Base-by-base conservation (phyloP, 2,888 invertebrate genomes). In the Drosophila fulvimacula region DNA sequence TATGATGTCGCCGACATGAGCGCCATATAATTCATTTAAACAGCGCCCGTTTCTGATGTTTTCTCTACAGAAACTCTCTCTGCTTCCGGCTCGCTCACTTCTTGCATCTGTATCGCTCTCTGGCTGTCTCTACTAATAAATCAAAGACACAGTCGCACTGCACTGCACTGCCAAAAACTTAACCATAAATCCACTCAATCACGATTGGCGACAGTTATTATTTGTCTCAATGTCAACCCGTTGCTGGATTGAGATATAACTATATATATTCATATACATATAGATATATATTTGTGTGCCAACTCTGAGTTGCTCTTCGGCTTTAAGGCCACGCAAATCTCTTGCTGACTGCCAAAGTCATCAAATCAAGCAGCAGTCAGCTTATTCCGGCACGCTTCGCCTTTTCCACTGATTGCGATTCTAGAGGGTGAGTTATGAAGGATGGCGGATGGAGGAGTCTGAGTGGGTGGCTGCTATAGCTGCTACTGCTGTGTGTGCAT, bases 171-270 rank as follows among this genome's bases (percentile, higher is more conserved):
- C 60, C 57, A 62, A 57, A 73, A 52, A 58, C 30, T 21, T 61
- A 58, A 70, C 51, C 58, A 82, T 61, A 82, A 85, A 81, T 76
- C 83, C 73, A 86, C 83, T 86, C 83, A 73, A 83, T 81, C 87
- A 86, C 52, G 80, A 82, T 86, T 80, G 73, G 69, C 72, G 81
- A 86, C 81, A 86, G 73, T 80, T 81, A 86, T 86, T 82, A 86
- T 86, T 86, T 76, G 83, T 80, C 65, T 51, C 57, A 38, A 52
- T 77, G 61, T 76, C 78, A 69, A 69, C 69, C 72, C 69, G 63
- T 69, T 71, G 53, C 32, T 69, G 72, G 49, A 53, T 53, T 34
- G 15, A 34, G 38, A 32, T 38, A 36, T 36, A 49, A n/a, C 24
- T 61, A 11, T 10, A 27, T 30, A 19, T 5, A 17, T n/a, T 19